Base-by-base conservation (phyloP, 1,140 invertebrate species). In the Dreissena rostriformis region DNA sequence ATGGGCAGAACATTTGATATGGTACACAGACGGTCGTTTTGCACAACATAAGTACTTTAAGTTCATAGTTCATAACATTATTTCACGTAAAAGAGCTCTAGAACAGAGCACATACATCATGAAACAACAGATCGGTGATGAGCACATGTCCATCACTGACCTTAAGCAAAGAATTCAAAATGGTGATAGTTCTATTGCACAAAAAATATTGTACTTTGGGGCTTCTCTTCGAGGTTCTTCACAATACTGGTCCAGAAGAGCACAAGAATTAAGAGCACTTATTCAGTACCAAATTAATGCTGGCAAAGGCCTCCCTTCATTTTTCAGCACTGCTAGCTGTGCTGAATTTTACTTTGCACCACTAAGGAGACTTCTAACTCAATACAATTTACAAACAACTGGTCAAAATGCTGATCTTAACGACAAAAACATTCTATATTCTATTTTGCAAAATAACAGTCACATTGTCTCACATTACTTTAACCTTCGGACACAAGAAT, bases 31-130 rank as follows among this genome's bases (percentile, higher is more conserved):
- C 66, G 77, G 85, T 1, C 65, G 87, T 1, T 86, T 84, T 85
- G 75, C 82, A n/a, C 61, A 77, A 22, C 83, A 88, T 53, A 73
- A 49, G 22, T 82, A 82, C 66, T 87, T 87, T 39, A 88, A 88
- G 65, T 83, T 88, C 24, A 75, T 87, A 53, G 78, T 86, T 12
- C 82, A 87, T n/a, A 84, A 86, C 28, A 88, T 87, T 1, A 75
- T 86, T 15, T 77, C 68, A 24, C 57, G 84, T 53, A 84, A 86
- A 77, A 53, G 61, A 8, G 29, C 73, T 15, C 12, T 80, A 12
- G 65, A 85, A 57, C 14, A 80, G 57, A 66, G 80, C 24, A 65
- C 12, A 14, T 85, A 73, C 65, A 70, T 82, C 53, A 63, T 82
- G 10, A 65, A 82, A 15, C 86, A 87, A 76, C 61, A 87, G 53